These are phyloP conservation scores for Hippocampus comes DNA, from an alignment of 2,113 vertebrate species.

Conservation along the genomic window DNA sequence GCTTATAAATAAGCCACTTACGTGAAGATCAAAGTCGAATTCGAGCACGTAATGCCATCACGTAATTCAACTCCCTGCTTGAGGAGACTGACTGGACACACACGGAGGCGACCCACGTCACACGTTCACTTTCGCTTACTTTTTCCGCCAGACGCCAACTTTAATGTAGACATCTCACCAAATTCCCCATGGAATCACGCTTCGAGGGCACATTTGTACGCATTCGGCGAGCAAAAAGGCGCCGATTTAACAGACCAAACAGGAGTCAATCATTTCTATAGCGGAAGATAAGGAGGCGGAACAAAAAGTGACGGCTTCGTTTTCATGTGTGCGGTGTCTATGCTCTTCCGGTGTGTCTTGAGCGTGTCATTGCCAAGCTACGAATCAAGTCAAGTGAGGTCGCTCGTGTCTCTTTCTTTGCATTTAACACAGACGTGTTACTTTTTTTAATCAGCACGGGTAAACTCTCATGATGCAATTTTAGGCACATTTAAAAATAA, in stretches of 20 bases:
- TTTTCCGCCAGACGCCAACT: conserved; percentile 5
- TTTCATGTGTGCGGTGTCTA: conserved; percentile 5
- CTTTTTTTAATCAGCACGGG: not conserved
- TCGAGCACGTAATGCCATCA: not conserved
- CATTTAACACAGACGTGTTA: not conserved
- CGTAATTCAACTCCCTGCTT: not conserved
- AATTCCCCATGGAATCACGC: not conserved
- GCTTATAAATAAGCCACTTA: conserved; percentile 3
- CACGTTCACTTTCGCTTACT: conserved; percentile 32
- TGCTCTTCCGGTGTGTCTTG: conserved; percentile 27
- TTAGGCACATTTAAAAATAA: not conserved
- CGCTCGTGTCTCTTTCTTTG: not conserved
- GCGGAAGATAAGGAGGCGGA: conserved; percentile 8
- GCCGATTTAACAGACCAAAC: conserved; percentile 10
- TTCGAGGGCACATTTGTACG: not conserved
- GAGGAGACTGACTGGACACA: conserved; percentile 39
- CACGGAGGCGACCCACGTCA: conserved; percentile 7
- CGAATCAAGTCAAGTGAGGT: not conserved
- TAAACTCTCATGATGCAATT: not conserved
- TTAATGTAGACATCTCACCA: conserved; percentile 1
- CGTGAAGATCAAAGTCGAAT: not conserved
- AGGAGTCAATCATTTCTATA: conserved; percentile 33
- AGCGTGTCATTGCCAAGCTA: not conserved
- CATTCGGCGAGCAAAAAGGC: too few species aligned
- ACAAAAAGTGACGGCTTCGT: conserved; percentile 14